A percentile compares a stretch with the other conserved stretches of the same genome.
Conservation (phyloP, 2,797 vertebrate genomes). For the Uromys caudimaculatus region DNA sequence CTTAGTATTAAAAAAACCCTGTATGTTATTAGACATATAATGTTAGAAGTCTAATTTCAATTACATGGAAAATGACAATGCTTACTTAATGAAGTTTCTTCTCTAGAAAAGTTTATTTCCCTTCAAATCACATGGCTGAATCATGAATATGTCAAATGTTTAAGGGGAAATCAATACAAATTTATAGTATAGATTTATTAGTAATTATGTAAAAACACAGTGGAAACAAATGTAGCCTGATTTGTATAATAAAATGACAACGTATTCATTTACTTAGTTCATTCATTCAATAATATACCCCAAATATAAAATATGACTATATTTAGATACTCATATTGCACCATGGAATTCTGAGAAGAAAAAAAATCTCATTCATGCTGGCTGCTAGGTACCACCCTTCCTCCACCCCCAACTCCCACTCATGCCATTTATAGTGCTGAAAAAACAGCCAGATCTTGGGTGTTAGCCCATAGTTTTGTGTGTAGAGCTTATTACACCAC, state of each 20-base stretch:
- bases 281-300: background rate
- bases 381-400: background rate
- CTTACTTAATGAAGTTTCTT: background rate
- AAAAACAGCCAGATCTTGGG: background rate
- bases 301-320: background rate
- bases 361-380: background rate
- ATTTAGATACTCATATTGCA: background rate
- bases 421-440: background rate
- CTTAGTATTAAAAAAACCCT: background rate
- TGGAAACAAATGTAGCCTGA: background rate
- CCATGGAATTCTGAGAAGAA: background rate
- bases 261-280: background rate
- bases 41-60: background rate
- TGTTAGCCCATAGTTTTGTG: background rate
- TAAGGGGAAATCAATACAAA: constrained; percentile 2
- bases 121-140: background rate
- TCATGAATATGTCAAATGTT: background rate
- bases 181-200: background rate
- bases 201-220: background rate
- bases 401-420: background rate
- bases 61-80: background rate
- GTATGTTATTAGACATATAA: background rate
- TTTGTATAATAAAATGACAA: background rate
- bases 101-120: background rate
- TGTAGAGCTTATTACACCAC: background rate